These are phyloP conservation scores for Trachythela sp. DNA, from an alignment of 64 coral and sea anemone genomes.

Conservation along the genomic window DNA sequence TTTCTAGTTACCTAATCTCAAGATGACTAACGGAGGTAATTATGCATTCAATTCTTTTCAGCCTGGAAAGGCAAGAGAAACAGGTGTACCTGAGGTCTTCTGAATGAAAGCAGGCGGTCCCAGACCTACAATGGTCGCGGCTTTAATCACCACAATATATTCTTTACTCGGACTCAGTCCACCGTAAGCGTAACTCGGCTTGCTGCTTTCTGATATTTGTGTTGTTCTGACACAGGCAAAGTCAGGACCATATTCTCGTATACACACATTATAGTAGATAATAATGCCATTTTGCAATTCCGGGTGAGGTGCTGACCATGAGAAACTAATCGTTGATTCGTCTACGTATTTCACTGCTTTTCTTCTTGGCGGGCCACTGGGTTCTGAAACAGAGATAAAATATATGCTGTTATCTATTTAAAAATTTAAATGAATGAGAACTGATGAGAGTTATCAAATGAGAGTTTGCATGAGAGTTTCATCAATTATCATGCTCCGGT, in stretches of 20 bases:
- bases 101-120: not conserved
- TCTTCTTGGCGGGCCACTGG: not conserved
- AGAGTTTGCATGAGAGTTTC: too few species aligned
- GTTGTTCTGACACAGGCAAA: not conserved
- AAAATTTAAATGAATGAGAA: too few species aligned
- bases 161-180: not conserved
- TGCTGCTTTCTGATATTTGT: not conserved
- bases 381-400: not conserved
- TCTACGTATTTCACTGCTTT: not conserved
- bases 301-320: not conserved
- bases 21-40: too few species aligned
- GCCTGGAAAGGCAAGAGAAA: too few species aligned
- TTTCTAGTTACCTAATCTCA: too few species aligned
- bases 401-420: not conserved
- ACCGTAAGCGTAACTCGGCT: not conserved
- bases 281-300: not conserved
- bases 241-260: not conserved
- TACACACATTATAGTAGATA: not conserved
- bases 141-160: not conserved
- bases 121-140: not conserved
- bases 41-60: too few species aligned
- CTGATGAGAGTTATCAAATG: too few species aligned
- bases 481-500: too few species aligned
- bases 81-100: not conserved
- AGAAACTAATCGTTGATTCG: not conserved